Base-by-base conservation (phyloP, 2,797 vertebrate genomes). In the Parauchenoglanis punctatus region DNA sequence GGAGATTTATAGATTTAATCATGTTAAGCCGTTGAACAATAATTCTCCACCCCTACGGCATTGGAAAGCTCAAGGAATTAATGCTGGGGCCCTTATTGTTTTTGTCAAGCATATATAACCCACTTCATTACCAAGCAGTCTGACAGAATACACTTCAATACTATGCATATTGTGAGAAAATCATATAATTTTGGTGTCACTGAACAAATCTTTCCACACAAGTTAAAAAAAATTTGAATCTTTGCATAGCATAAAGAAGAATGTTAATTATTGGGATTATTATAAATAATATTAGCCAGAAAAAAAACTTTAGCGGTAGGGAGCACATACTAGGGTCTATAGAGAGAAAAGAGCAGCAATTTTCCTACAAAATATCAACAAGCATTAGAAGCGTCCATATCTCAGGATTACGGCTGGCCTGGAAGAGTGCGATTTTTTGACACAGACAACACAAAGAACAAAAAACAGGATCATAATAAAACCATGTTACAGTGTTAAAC, bases 1-100 rank as follows among this genome's bases (percentile, higher is more conserved):
- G 94, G 91, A 94, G 92, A 95, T 94, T 94, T 95, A 93, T 94
- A 95, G 95, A 95, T 95, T 94, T 93, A 95, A 94, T 96, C 93
- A 54, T 90, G 92, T 92, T 88, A 89, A 89, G 89, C 84, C 94
- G 93, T 95, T 96, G 92, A 93, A 93, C 92, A 95, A 95, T 95
- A 94, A 94, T 94, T 95, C 89, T 92, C 59, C 81, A 59, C 75
- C 91, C 61, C 75, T 68, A 88, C 20, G 86, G 94, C 92, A 87
- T 4, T 85, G 92, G 93, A 90, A 87, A 90, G 40, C 90, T 86
- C 80, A 84, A 85, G 4, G 31, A 81, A 59, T 92, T 25, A 93
- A 91, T 92, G 88, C 93, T 92, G 89, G 20, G 52, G 91, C 87
- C 77, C 65, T 89, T 87, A 87, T 83, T 80, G 73, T 88, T 91